Evolutionary conservation across 2,888 invertebrate species (phyloP), one percentile per base, ranked within the genome.

Genomic region (Lasioglossum figueresi): DNA sequence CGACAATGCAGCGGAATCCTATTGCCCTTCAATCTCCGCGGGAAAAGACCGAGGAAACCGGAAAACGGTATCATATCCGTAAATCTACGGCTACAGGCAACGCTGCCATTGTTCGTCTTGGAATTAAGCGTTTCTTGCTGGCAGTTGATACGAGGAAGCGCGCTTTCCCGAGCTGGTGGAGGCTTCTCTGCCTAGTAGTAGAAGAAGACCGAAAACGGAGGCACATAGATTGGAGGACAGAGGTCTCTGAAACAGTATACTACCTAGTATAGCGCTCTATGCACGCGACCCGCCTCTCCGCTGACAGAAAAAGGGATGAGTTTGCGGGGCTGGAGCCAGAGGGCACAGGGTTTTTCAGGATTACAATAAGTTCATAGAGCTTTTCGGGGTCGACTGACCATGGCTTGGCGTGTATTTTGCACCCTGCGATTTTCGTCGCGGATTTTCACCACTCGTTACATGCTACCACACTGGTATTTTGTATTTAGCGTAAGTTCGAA

Each of bases 311-410:
- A 37, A 48, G 75, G 27, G 77, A 23, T 27, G 40, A 75, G 56
- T 71, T 71, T 76, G 52, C 12, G 48, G 37, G 74, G 56, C 5
- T 31, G 8, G n/a, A 16, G 71, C 19, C 48, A 72, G 37, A 37
- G 45, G 43, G 8, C 0, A 23, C 14, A 27, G 63, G 59, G 66
- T 71, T 77, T 82, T 82, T 68, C 70, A 63, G 74, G 81, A 82
- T 82, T 82, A 84, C 84, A 80, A 83, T 86, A 88, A 88, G 80
- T 88, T 86, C 76, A 34, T 73, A 68, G 76, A 66, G 72, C 68
- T 76, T 83, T 80, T 71, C 79, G 63, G 66, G 76, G 71, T 83
- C 82, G 76, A 76, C 73, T 76, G 78, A 4, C 34, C 68, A 31
- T 16, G 52, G 71, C 48, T 81, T 85, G 79, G 79, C 83, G 75